A percentile compares a stretch with the other conserved stretches of the same genome.
phyloP scores from a whole-genome alignment of 1,140 invertebrate genomes.

The Drosophila nikananu region DNA sequence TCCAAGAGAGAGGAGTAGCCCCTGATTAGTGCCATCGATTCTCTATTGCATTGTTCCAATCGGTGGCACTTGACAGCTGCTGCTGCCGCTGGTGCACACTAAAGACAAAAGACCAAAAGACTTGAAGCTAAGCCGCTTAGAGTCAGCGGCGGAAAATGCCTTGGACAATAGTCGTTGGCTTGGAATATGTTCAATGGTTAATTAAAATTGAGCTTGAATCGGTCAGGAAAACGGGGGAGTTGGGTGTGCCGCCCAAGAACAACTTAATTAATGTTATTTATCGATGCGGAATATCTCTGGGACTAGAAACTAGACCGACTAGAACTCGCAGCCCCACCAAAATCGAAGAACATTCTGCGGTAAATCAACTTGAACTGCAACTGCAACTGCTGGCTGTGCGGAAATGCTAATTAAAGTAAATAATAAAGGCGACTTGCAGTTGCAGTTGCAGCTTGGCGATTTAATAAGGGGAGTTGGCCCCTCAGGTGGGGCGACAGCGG shows the following conservation, averaged over 20 bases:
- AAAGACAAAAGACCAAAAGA: constrained; percentile 29
- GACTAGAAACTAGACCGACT: constrained; percentile 20
- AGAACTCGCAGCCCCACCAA: constrained; percentile 5
- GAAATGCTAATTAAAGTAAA: constrained; percentile 84
- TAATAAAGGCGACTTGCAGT: constrained; percentile 62
- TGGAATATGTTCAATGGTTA: constrained; percentile 39
- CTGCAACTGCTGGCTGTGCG: constrained; percentile 37
- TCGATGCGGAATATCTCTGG: constrained; percentile 74
- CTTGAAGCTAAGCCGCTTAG: constrained; percentile 41
- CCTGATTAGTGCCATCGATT: constrained; percentile 34
- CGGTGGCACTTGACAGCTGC: constrained; percentile 25
- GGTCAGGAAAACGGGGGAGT: constrained; percentile 23
- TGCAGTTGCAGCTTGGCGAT: constrained; percentile 19
- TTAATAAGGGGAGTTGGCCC: constrained; percentile 18
- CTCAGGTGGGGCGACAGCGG: constrained; percentile 45
- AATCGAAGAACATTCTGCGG: constrained; percentile 26
- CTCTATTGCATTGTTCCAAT: constrained; percentile 33
- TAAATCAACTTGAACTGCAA: constrained; percentile 29
- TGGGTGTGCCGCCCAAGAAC: constrained; percentile 69
- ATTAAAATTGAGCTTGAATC: constrained; percentile 63
- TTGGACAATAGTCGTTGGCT: constrained; percentile 27
- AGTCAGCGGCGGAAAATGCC: constrained; percentile 5
- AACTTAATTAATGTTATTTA: constrained; percentile 83
- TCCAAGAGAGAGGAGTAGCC: not conserved
- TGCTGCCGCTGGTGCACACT: not conserved